phyloP scores from a whole-genome alignment of 2,113 vertebrate species.

The Dasypus novemcinctus region DNA sequence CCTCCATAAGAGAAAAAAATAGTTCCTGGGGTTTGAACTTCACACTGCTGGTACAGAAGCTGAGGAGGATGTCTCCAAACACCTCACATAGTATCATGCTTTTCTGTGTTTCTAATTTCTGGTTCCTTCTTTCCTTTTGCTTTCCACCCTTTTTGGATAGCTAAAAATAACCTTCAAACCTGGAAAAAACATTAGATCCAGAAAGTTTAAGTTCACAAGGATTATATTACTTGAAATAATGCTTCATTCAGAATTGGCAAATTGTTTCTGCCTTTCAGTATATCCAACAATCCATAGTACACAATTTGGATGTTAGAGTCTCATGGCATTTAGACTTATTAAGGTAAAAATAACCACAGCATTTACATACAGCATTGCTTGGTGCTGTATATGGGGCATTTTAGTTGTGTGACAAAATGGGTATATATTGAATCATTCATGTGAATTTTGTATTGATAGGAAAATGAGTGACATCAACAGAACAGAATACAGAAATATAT shows the following conservation, averaged over 20 bases:
- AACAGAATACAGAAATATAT: background rate
- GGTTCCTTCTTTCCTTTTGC: background rate
- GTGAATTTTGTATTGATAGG: background rate
- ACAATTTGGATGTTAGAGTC: background rate
- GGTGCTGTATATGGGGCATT: background rate
- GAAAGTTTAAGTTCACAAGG: background rate
- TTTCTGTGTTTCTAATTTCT: background rate
- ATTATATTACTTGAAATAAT: slow-evolving; percentile 9
- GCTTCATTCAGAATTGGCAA: background rate
- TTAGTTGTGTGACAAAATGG: background rate
- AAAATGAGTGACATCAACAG: background rate
- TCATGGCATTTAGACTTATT: background rate
- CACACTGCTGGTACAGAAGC: background rate
- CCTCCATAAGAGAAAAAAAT: background rate
- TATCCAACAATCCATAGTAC: background rate
- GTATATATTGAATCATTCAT: background rate
- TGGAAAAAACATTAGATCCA: background rate
- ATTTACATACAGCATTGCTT: background rate
- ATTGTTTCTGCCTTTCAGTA: background rate
- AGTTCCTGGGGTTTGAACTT: background rate
- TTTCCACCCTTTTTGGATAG: background rate
- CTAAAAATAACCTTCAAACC: background rate
- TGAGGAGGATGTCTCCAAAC: background rate
- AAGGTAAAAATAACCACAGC: fast-evolving
- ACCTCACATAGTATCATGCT: background rate